Base-by-base conservation (phyloP, 2,888 invertebrate genomes). In the Andricus curvator region DNA sequence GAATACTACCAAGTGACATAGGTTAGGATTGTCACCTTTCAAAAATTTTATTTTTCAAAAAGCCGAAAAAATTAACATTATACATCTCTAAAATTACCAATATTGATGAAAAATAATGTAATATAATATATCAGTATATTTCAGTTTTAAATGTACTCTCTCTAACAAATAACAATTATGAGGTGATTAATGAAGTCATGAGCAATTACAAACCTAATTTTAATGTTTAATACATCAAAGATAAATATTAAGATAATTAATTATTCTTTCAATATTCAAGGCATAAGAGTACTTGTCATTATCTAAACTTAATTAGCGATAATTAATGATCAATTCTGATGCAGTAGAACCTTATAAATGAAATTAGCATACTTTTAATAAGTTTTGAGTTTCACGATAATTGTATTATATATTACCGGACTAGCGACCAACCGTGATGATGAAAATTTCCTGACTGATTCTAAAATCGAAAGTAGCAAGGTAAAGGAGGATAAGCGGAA, bases 11-110 rank as follows among this genome's bases (percentile, higher is more conserved):
- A 77, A 85, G 83, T 70, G 83, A 82, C 62, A 85, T 84, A 90
- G 90, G 91, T 91, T 89, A 88, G 86, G 78, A 67, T 41, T 48
- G 13, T 5, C 2, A 1, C 15, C 11, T 5, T 9, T 48, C 15
- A 4, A 5, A 48, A 48, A 15, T 17, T 15, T 48, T 48, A 48
- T 15, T 48, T 48, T 17, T 17, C 4, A 15, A 48, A 48, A 4
- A 17, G 17, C 0, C 4, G 0, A 62, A 25, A 15, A 13, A 62
- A 25, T 4, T 56, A 51, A 20, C 17, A 17, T 51, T 20, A 17
- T 51, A 6, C 6, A 51, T 1, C 17, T 17, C 20, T 51, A 20
- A 20, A 51, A 51, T 20, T 20, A 13, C 41, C 13, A 11, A 13
- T 41, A 2, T 51, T 51, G 2, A 2, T 51, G 20, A 60, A 22